Conservation (phyloP, 2,888 invertebrate genomes). For the Lathronympha strigana region DNA sequence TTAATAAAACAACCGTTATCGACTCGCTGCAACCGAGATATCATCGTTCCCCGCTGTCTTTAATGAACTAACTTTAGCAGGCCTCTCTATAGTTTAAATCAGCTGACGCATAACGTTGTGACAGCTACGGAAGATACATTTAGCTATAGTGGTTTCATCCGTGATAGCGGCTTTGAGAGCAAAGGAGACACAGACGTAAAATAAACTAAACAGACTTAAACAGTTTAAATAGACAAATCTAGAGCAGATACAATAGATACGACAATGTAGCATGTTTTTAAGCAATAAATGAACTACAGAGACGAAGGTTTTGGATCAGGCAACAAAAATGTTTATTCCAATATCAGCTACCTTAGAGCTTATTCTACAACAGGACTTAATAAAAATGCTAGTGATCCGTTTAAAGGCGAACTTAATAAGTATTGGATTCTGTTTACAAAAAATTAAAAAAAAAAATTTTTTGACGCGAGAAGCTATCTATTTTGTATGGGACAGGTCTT, state of each 20-base stretch:
- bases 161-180: slow-evolving; percentile 7
- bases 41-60: slow-evolving; percentile 58
- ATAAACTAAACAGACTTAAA: neutral
- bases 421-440: too few species aligned
- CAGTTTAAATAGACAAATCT: slow-evolving; percentile 14
- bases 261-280: neutral
- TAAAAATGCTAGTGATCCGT: too few species aligned
- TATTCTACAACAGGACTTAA: neutral
- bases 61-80: slow-evolving; percentile 61
- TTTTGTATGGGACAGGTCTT: too few species aligned
- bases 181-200: slow-evolving; percentile 12
- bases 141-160: neutral
- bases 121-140: slow-evolving; percentile 17
- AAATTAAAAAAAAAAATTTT: too few species aligned
- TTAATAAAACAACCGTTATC: slow-evolving; percentile 78
- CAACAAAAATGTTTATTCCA: neutral
- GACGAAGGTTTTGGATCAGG: neutral
- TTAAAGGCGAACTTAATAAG: too few species aligned
- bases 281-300: neutral
- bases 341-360: neutral
- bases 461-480: too few species aligned
- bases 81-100: slow-evolving; percentile 45
- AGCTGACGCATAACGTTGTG: slow-evolving; percentile 19
- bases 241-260: neutral
- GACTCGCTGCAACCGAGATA: slow-evolving; percentile 66